These are phyloP conservation scores for Balearica regulorum DNA, from an alignment of 2,797 vertebrate species.

Conservation along the genomic window DNA sequence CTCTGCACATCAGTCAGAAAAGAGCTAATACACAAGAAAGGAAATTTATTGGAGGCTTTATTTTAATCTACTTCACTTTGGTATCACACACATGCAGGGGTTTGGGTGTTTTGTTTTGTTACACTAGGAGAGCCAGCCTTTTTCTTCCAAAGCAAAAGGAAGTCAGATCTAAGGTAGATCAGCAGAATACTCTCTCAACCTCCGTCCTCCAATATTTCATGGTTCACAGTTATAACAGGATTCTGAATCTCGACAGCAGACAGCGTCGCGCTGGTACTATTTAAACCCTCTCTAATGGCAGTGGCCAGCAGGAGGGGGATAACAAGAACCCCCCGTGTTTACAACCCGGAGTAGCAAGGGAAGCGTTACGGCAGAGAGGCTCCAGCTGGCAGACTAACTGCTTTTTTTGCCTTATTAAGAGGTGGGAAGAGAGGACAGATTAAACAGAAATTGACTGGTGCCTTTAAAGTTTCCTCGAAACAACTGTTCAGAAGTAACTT, in stretches of 20 bases:
- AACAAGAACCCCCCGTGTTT: background rate
- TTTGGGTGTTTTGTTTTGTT: too few species aligned
- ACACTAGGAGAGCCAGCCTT: constrained; percentile 11
- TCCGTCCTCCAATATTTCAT: constrained; percentile 14
- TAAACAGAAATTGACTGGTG: background rate
- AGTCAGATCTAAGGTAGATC: background rate
- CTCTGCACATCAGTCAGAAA: background rate
- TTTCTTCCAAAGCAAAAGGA: constrained; percentile 32
- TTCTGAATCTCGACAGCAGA: background rate
- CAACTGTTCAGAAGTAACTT: background rate
- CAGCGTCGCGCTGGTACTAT: background rate
- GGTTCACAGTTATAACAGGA: constrained; percentile 36
- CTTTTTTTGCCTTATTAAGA: background rate
- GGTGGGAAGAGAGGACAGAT: background rate
- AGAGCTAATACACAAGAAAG: background rate
- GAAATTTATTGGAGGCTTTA: constrained; percentile 41
- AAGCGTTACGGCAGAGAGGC: background rate
- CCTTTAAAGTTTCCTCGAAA: background rate
- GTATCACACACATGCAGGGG: background rate
- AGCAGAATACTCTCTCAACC: background rate
- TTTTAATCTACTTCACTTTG: constrained; percentile 31
- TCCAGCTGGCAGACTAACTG: background rate
- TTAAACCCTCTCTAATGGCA: constrained; percentile 15
- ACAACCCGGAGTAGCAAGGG: background rate
- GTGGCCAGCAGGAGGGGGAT: background rate